Percentiles rank a stretch among this genome's conserved stretches.
Conservation (phyloP, 1,140 invertebrate species). For the Pogonus chalceus region DNA sequence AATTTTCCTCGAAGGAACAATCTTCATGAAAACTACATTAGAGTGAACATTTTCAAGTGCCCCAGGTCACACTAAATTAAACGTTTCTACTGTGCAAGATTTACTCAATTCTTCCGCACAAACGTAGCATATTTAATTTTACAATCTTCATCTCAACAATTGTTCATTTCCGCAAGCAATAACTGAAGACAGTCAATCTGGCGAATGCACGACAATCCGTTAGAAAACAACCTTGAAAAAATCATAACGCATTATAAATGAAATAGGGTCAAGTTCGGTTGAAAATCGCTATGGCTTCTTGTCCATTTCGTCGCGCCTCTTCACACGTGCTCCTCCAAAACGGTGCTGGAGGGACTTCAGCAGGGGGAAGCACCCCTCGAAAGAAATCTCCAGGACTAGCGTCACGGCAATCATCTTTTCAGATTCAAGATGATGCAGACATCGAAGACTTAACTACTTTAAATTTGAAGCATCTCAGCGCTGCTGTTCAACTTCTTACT, state of each 20-base stretch:
- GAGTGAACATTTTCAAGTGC: not conserved
- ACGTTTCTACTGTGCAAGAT: not conserved
- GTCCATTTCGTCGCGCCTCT: conserved; percentile 26
- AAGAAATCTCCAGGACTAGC: conserved; percentile 28
- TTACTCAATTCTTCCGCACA: too few species aligned
- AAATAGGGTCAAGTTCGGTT: conserved; percentile 7
- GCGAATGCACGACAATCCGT: too few species aligned
- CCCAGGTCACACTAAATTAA: conserved; percentile 1
- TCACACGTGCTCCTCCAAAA: conserved; percentile 17
- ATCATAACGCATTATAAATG: conserved; percentile 1
- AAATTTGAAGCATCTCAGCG: conserved; percentile 45
- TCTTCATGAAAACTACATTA: not conserved
- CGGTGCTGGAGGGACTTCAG: conserved; percentile 12
- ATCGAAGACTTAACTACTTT: conserved; percentile 43
- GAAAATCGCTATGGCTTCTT: conserved; percentile 38
- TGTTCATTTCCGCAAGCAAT: too few species aligned
- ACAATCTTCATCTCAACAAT: too few species aligned
- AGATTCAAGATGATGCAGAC: conserved; percentile 40
- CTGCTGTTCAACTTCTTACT: conserved; percentile 45
- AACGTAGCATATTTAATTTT: too few species aligned
- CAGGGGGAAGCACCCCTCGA: conserved; percentile 19
- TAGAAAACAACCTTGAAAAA: too few species aligned
- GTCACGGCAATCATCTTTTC: conserved; percentile 39
- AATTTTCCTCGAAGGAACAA: conserved; percentile 2
- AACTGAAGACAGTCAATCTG: too few species aligned